These are phyloP conservation scores for Megaceryle alcyon DNA, from an alignment of 2,797 vertebrate genomes.

Conservation along the genomic window DNA sequence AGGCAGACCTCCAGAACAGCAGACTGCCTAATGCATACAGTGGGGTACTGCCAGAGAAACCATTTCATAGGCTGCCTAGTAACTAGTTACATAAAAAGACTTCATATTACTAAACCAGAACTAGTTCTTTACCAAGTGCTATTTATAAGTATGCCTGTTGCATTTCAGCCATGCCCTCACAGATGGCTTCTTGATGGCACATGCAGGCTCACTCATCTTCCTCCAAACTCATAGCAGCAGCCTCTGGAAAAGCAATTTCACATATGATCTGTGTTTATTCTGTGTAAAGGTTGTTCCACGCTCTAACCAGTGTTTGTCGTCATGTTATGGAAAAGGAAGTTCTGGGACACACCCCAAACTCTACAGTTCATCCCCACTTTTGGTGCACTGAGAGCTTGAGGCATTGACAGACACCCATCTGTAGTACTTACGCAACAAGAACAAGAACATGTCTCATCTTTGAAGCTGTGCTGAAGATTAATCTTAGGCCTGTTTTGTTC, in stretches of 20 bases:
- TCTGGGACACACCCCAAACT: background rate
- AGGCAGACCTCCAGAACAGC: background rate
- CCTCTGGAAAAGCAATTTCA: background rate
- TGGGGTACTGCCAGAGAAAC: background rate
- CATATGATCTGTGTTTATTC: background rate
- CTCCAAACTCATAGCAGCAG: background rate
- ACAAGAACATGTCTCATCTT: background rate
- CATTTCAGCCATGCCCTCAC: background rate
- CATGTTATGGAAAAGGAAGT: background rate
- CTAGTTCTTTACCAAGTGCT: background rate
- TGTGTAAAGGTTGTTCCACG: background rate
- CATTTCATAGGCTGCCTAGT: constrained; percentile 28
- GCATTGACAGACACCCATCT: background rate
- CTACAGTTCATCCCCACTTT: background rate
- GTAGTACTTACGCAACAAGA: background rate
- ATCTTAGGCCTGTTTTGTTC: background rate
- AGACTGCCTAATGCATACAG: background rate
- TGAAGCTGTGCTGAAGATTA: background rate
- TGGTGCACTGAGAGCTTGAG: background rate
- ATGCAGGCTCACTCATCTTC: background rate
- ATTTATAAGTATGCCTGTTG: constrained; percentile 4
- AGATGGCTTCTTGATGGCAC: background rate
- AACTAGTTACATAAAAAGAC: constrained; percentile 5
- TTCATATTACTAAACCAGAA: background rate
- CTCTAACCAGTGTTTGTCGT: background rate